Evolutionary conservation across 2,888 invertebrate species (phyloP), one percentile per base, ranked within the genome.

Genomic region (Parnassius apollo): DNA sequence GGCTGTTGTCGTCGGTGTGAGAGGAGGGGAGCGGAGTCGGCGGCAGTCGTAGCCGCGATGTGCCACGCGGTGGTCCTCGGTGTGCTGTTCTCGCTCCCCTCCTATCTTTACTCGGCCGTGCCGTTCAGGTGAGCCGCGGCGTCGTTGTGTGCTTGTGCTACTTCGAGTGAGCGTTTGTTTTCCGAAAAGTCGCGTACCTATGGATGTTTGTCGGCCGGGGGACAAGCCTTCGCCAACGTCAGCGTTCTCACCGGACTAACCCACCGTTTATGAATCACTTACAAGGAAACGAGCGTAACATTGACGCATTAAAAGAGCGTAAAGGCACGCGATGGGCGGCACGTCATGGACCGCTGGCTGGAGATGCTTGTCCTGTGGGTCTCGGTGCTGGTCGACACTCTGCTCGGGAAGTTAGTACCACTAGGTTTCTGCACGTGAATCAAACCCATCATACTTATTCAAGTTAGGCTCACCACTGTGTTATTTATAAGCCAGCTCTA

Each of bases 51-150:
- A 69, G 70, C 61, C 81, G 82, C 71, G 72, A 89, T 89, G 88
- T 89, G 89, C 74, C 87, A 88, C 83, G 86, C 88, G 71, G 82
- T 90, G 71, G 88, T 89, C 60, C 85, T 90, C 72, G 89, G 89
- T 61, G 89, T 89, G 72, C 72, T 90, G 72, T 83, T 88, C 70
- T 90, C 90, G 70, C 76, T 90, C 75, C 89, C 89, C 64, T 88
- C 89, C 35, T 88, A 88, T 74, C 74, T 90, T 66, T 89, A 88
- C 79, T 83, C 90, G 71, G 85, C 86, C 65, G 85, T 86, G 65
- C 87, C 88, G 71, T 89, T 88, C 86, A 88, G 88, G 89, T 90
- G 85, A 88, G 66, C 55, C 60, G 61, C 59, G 42, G 46, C 55
- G 56, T 57, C 62, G 13, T 22, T 53, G 52, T 61, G 42, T 59